Evolutionary conservation across 2,113 vertebrate species (phyloP), one percentile per base, ranked within the genome.

Genomic region (Nycticorax nycticorax): DNA sequence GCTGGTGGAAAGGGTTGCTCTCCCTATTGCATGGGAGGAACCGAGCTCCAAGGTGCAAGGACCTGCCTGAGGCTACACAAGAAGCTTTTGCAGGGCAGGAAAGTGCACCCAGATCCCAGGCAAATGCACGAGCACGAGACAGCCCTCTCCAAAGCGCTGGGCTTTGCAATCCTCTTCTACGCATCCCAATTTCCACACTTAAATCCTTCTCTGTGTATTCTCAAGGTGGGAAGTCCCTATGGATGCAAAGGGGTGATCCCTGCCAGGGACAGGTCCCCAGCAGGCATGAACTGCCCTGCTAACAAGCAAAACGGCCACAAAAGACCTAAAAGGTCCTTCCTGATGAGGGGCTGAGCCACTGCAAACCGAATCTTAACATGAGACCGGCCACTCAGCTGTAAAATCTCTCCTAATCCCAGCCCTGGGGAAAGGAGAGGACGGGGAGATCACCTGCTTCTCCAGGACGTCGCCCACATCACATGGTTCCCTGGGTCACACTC

Each of bases 371-470:
- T 53, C 32, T 52, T 50, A 89, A 53, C n/a, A 52, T 14, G 47
- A 79, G 30, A 53, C 53, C 5, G 14, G 41, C 76, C 84, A 92
- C 69, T 62, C 73, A 93, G 57, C 96, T 97, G 95, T 82, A 87
- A 97, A 95, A 97, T 95, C 96, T 92, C 77, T 22, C 48, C 83
- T 97, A 97, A 97, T 97, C 97, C 92, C 86, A 88, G 63, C 41
- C 67, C 75, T 17, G 27, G 86, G 93, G 95, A 96, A 88, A 55
- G 53, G 80, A 68, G 73, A 94, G 92, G 92, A 93, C 6, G 8
- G 77, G 90, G 86, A 68, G 80, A 91, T 96, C 94, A 62, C 86
- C 92, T 67, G 85, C 93, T 85, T 92, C 88, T 57, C 71, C 84
- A 91, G 89, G 89, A 92, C 0, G 24, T 57, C 0, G 12, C 52